phyloP scores from a whole-genome alignment of 2,888 invertebrate genomes.

The Lumbricus terrestris region DNA sequence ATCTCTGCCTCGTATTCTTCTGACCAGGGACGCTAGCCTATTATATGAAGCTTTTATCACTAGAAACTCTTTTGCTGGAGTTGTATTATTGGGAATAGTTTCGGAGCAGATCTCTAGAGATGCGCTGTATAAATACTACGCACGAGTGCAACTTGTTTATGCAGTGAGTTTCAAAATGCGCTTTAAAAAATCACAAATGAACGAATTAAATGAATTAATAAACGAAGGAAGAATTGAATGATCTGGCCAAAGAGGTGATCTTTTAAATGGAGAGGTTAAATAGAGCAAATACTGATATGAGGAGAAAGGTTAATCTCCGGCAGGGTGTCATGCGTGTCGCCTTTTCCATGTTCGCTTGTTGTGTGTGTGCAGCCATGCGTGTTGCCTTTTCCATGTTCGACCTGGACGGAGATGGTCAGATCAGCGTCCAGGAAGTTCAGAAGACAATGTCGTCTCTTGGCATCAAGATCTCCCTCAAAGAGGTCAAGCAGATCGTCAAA shows the following conservation, averaged over 20 bases:
- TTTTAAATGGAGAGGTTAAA: background rate
- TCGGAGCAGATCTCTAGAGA: background rate
- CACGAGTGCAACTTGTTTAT: too few species aligned
- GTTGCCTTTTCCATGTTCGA: slow-evolving; percentile 42
- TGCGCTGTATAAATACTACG: too few species aligned
- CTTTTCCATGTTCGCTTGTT: slow-evolving; percentile 40
- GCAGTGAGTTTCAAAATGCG: too few species aligned
- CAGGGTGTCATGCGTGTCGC: slow-evolving; percentile 32
- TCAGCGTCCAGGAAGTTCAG: slow-evolving; percentile 35
- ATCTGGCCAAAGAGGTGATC: background rate
- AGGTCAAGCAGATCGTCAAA: slow-evolving; percentile 38
- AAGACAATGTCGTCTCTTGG: slow-evolving; percentile 37
- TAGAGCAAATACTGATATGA: background rate
- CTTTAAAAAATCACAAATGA: too few species aligned
- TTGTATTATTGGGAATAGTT: too few species aligned
- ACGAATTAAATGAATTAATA: background rate
- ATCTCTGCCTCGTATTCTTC: background rate
- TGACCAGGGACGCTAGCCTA: background rate
- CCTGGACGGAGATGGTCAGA: slow-evolving; percentile 39
- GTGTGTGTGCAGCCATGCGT: slow-evolving; percentile 30
- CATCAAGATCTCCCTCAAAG: slow-evolving; percentile 33
- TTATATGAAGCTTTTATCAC: background rate
- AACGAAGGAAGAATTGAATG: background rate
- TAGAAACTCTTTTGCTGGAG: background rate
- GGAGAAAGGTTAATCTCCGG: too few species aligned